phyloP scores from a whole-genome alignment of 2,888 invertebrate species.

The Adineta ricciae region DNA sequence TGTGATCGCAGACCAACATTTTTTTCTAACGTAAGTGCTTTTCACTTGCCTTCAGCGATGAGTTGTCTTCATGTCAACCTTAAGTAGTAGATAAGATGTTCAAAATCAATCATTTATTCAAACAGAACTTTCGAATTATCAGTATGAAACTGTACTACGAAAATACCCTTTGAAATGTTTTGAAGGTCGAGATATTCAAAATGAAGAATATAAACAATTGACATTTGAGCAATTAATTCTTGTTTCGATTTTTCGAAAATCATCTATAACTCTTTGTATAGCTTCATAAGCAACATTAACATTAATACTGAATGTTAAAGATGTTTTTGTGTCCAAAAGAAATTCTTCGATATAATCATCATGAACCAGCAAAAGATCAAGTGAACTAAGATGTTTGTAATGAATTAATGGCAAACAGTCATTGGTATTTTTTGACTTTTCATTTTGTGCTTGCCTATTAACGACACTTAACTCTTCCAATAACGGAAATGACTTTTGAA shows the following conservation, averaged over 20 bases:
- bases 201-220: background rate
- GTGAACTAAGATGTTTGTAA: background rate
- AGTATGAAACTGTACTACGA: too few relatives aligned
- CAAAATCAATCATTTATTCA: too few relatives aligned
- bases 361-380: background rate
- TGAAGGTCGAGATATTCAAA: background rate
- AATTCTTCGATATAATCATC: background rate
- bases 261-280: background rate
- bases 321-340: background rate
- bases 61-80: too few relatives aligned
- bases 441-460: background rate
- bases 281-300: background rate
- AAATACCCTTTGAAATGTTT: background rate
- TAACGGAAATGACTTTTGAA: background rate
- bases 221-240: background rate
- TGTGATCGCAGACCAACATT: too few relatives aligned
- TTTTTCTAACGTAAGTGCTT: too few relatives aligned
- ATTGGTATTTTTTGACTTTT: background rate
- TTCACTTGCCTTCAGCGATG: too few relatives aligned
- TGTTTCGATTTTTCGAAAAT: background rate
- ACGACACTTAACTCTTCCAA: background rate
- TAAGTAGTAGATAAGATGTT: too few relatives aligned
- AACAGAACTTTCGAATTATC: too few relatives aligned
- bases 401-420: background rate
- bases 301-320: background rate